Base-by-base conservation (phyloP, 1,140 invertebrate species). In the Zophobas atratus region DNA sequence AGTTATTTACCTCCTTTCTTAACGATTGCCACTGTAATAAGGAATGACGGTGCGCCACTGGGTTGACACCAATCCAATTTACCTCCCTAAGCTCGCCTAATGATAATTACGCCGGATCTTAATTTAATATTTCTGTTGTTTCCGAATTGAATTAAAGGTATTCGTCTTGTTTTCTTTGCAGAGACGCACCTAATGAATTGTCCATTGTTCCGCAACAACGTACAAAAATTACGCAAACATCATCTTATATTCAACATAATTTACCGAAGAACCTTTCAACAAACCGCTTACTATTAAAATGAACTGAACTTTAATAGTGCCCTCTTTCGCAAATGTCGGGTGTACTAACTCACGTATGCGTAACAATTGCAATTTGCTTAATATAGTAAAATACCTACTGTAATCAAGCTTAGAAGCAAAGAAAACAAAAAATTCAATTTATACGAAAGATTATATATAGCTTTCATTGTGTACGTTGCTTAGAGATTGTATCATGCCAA, bases 1-100 rank as follows among this genome's bases (percentile, higher is more conserved):
- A 79, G 76, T 80, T 78, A 78, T 81, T 81, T 81, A 81, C 78
- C 75, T 79, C 71, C 75, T 70, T 72, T 79, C 55, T 78, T 81
- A 81, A 81, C 75, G 75, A 79, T 79, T 80, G 77, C 79, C 57
- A 63, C 51, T 56, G 60, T 77, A 77, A 81, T 79, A 77, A 77
- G 76, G 57, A 76, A 70, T 73, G 80, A 78, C 80, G 70, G 67
- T 70, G 70, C 70, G 53, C 70, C 73, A 75, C 73, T 75, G 49
- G 46, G 34, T 78, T 78, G 77, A 79, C 79, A 76, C 78, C 74
- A 70, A 74, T 75, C 79, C 57, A 77, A 77, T 80, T 78, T 80
- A 72, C 72, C 76, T 78, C 71, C 79, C 43, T 57, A 63, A 75
- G 57, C 71, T 70, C 49, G 60, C 60, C 75, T 80, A 80, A 80